These are phyloP conservation scores for Drosophila tani DNA, from an alignment of 1,140 invertebrate species.

Conservation along the genomic window DNA sequence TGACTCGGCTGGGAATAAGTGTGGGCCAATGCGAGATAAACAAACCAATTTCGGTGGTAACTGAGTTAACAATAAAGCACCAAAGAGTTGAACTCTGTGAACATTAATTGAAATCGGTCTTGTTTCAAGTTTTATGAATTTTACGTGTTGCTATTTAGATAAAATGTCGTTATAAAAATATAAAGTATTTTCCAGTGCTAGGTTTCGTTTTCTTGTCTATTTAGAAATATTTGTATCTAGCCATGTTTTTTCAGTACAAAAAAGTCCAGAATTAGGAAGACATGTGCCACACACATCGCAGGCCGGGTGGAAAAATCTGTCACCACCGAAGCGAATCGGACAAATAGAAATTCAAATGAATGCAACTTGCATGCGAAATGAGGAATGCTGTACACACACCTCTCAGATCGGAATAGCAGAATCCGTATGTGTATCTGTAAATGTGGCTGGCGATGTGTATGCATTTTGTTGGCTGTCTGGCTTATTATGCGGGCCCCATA, in stretches of 20 bases:
- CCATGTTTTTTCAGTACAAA: not conserved
- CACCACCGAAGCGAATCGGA: conserved; percentile 20
- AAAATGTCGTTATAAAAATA: not conserved
- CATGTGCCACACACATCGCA: conserved; percentile 21
- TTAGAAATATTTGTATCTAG: not conserved
- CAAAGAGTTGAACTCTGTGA: conserved; percentile 17
- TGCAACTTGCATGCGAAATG: conserved; percentile 67
- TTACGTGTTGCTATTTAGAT: too few relatives aligned
- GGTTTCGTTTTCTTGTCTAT: not conserved
- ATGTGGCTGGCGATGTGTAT: conserved; percentile 14
- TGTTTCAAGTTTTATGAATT: conserved; percentile 11
- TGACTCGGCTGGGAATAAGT: conserved; percentile 60
- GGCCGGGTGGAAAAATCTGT: conserved; percentile 20
- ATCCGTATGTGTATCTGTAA: conserved; percentile 24
- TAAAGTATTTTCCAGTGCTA: not conserved
- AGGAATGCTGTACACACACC: conserved; percentile 21
- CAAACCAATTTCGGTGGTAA: conserved; percentile 45
- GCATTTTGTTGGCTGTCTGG: conserved; percentile 36
- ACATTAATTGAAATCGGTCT: conserved; percentile 7
- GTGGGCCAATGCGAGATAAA: conserved; percentile 52
- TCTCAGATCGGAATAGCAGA: conserved; percentile 17
- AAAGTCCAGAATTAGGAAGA: conserved; percentile 10
- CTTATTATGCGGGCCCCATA: conserved; percentile 54
- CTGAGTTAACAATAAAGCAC: conserved; percentile 28
- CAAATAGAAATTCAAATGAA: conserved; percentile 58